Evolutionary conservation across 2,113 vertebrate genomes (phyloP), one percentile per base, ranked within the genome.

Genomic region (Ochotona curzoniae): DNA sequence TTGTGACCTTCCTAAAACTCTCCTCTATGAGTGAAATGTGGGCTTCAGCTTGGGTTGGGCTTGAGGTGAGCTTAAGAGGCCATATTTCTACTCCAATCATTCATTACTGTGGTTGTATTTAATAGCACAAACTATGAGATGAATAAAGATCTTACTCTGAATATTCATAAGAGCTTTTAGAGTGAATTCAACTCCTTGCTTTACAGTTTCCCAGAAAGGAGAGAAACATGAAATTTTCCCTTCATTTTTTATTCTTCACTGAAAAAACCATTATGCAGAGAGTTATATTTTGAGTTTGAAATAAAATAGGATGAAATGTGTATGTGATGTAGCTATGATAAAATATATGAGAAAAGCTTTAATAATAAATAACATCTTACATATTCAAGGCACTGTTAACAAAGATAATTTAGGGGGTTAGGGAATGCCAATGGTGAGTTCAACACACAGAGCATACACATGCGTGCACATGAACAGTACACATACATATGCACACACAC

Each of bases 131-230:
- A 93, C 30, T 49, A 93, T 71, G 83, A 95, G 75, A 91, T 78
- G 47, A 70, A 91, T 94, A 89, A 95, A 94, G 61, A 96, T 93
- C 63, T 85, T 86, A 83, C 15, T 78, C n/a, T 93, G 95, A 94
- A 96, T 95, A 95, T 96, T 94, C 71, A 94, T 94, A 92, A 89
- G 51, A 32, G 18, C 44, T 94, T 91, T 94, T 92, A 93, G 83
- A 89, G 67, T 81, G 61, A 94, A 89, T 94, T 82, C 88, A 92
- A 87, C 54, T 17, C 83, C 54, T 83, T 96, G 75, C 76, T 97
- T 97, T 95, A 87, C 54, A 91, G 81, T 80, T 93, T 92, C 44
- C 18, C 47, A 93, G 76, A 83, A 96, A 96, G 30, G 21, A 89
- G 8, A 92, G 60, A 61, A 82, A 76, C 63, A 93, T 93, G 80